A percentile compares a stretch with the other conserved stretches of the same genome.
Evolutionary conservation across 2,113 vertebrate genomes (phyloP).

Genomic region (Pontoporia blainvillei): DNA sequence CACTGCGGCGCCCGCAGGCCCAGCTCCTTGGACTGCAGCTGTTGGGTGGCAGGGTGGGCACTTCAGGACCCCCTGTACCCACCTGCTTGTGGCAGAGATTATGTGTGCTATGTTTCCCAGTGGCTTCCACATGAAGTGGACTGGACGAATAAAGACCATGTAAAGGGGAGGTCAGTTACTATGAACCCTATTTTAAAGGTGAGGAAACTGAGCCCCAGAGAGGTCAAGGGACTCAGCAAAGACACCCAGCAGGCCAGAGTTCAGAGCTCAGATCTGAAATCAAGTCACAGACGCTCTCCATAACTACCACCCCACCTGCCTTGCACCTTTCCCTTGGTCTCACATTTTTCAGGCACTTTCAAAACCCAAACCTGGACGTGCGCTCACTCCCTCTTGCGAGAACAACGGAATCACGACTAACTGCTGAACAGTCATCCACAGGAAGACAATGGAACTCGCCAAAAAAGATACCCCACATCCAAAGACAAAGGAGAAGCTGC

Average conservation of each 20-base stretch:
- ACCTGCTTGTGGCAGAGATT: background rate
- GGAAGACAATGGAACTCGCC: too few species aligned
- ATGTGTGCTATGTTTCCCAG: background rate
- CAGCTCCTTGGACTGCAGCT: conserved; percentile 75
- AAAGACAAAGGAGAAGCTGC: too few species aligned
- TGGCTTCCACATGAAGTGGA: background rate
- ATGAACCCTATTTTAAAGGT: background rate
- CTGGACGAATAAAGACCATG: fast-evolving
- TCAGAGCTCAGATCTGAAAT: background rate
- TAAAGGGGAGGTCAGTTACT: fast-evolving
- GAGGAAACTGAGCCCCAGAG: background rate
- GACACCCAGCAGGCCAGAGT: background rate
- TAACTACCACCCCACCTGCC: fast-evolving
- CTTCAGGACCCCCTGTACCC: fast-evolving
- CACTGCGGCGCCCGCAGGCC: conserved; percentile 82
- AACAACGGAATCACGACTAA: too few species aligned
- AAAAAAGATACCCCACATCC: too few species aligned
- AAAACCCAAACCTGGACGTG: background rate
- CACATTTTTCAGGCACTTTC: background rate
- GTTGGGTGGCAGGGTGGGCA: background rate
- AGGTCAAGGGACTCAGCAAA: background rate
- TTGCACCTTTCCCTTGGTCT: background rate
- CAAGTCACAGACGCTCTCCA: background rate
- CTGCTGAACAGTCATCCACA: too few species aligned
- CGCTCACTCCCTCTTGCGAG: background rate